Base-by-base conservation (phyloP, 1,140 invertebrate species). In the Galleria mellonella region DNA sequence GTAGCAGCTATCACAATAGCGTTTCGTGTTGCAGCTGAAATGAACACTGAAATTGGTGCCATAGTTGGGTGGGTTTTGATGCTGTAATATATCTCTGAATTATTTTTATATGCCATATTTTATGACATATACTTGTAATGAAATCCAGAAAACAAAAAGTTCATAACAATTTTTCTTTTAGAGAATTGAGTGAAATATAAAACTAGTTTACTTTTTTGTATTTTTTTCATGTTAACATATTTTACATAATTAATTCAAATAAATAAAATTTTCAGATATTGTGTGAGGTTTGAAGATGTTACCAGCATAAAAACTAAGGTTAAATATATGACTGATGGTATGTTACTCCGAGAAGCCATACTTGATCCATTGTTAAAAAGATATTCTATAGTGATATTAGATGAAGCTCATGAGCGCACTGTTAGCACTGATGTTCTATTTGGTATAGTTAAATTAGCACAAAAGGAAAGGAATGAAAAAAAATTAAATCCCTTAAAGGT, bases 401-500 rank as follows among this genome's bases (percentile, higher is more conserved):
- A 99, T 87, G 97, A 99, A 87, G 97, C 96, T 49, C 97, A 99
- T 77, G 97, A 99, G 86, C 87, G 97, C 39, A 97, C 96, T 1
- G 90, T 98, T 3, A 93, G 95, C 58, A 98, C 96, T 8, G 97
- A 99, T 89, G 90, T 98, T 8, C 83, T 99, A 2, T 94, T 98
- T 87, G 96, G 95, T 9, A 93, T 98, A 55, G 91, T 97, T 0
- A 95, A 96, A 87, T 83, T 90, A 54, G 93, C 94, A 1, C 96
- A 97, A 65, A 90, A 89, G 60, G 83, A 92, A 46, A 88, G 95
- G 40, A 89, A 88, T 65, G 70, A 88, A 23, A 88, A 88, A 44
- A 90, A 89, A 45, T 40, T 90, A 10, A 62, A 84, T 7, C 89
- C 89, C 6, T 66, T 96, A 11, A 95, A 94, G 86, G 89, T 93